A percentile compares a stretch with the other conserved stretches of the same genome.
Conservation (phyloP, 92 coral and sea anemone species). For the Pocillopora grandis region DNA sequence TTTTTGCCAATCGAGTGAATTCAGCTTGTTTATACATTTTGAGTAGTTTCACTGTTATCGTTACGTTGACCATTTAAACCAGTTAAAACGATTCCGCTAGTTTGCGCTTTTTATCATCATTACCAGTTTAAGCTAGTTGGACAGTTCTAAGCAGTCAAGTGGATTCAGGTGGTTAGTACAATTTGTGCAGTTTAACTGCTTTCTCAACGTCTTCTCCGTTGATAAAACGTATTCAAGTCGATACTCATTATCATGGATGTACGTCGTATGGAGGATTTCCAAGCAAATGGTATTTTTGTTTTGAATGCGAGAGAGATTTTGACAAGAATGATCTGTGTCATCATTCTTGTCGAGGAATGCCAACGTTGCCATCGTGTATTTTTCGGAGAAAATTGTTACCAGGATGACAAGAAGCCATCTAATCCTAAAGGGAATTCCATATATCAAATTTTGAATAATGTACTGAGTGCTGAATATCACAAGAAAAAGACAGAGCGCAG, state of each 20-base stretch:
- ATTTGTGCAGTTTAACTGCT: no score
- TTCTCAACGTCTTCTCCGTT: no score
- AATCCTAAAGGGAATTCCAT: not conserved
- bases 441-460: not conserved
- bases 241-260: constrained; percentile 29
- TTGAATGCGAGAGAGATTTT: constrained; percentile 24
- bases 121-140: no score
- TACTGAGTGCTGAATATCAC: not conserved
- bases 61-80: no score
- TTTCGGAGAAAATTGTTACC: not conserved
- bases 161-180: no score
- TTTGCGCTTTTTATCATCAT: no score
- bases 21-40: no score
- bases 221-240: not conserved
- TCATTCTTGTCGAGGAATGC: constrained; percentile 25
- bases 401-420: not conserved
- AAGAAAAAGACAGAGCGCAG: not conserved
- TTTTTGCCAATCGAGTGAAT: no score
- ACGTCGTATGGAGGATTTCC: constrained; percentile 24
- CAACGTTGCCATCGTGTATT: not conserved
- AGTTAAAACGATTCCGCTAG: no score
- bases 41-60: no score
- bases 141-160: no score
- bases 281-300: constrained; percentile 13
- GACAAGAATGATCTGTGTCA: constrained; percentile 13